These are phyloP conservation scores for Eospalax fontanierii DNA, from an alignment of 2,797 vertebrate genomes.

Conservation along the genomic window DNA sequence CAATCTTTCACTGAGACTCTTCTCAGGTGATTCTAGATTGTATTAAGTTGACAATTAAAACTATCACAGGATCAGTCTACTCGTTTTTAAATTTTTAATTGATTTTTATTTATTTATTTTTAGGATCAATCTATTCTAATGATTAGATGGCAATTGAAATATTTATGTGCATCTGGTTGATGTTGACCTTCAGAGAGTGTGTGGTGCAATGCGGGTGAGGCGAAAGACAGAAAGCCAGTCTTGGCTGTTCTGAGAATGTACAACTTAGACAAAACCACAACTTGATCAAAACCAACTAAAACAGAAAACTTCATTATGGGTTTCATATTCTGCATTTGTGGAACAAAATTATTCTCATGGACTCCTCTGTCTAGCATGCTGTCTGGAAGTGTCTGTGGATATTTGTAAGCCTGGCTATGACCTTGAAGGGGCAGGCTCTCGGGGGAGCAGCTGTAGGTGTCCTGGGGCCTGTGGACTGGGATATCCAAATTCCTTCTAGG, in stretches of 20 bases:
- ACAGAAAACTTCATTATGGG: neutral
- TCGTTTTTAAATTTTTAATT: too few species aligned
- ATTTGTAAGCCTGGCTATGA: neutral
- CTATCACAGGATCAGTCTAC: neutral
- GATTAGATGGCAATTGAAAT: conserved; percentile 42
- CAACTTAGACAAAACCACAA: neutral
- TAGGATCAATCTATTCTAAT: neutral
- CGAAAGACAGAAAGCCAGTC: neutral
- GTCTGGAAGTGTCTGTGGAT: neutral
- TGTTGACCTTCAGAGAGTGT: neutral
- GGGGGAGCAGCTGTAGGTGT: neutral
- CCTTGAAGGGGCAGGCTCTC: neutral
- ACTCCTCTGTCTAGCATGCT: neutral
- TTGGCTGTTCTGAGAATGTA: neutral
- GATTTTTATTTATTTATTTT: too few species aligned
- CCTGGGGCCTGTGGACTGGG: neutral
- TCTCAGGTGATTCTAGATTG: neutral
- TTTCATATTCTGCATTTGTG: conserved; percentile 55
- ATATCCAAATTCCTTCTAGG: neutral
- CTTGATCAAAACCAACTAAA: neutral
- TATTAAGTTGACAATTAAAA: neutral
- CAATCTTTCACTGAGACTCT: neutral
- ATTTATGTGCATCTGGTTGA: neutral
- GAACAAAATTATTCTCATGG: neutral
- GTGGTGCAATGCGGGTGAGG: neutral